phyloP scores from a whole-genome alignment of 1,140 invertebrate species.

The Cyphomyrmex costatus region DNA sequence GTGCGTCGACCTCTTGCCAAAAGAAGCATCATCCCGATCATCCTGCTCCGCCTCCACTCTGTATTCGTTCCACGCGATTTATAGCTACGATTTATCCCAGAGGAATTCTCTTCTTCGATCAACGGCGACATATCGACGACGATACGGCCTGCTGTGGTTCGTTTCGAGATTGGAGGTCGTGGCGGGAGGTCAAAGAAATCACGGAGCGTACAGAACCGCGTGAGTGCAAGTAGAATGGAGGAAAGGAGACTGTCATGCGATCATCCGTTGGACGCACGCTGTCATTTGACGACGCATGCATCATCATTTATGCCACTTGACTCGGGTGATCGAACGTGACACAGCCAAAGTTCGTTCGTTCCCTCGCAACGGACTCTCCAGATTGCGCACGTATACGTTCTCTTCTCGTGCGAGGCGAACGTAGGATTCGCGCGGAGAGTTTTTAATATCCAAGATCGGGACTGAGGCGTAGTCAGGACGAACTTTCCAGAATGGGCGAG shows the following conservation, averaged over 20 bases:
- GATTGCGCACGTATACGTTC: slow-evolving; percentile 20
- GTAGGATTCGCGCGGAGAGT: slow-evolving; percentile 52
- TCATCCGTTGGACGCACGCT: slow-evolving; percentile 62
- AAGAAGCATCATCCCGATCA: slow-evolving; percentile 51
- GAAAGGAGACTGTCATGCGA: slow-evolving; percentile 44
- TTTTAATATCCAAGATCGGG: slow-evolving; percentile 70
- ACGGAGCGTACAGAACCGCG: slow-evolving; percentile 12
- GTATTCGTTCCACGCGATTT: slow-evolving; percentile 72
- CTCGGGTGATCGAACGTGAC: slow-evolving; percentile 74
- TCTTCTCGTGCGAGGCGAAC: background rate
- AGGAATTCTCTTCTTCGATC: slow-evolving; percentile 60
- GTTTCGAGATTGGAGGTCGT: slow-evolving; percentile 71
- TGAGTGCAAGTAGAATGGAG: background rate
- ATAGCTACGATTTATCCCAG: slow-evolving; percentile 63
- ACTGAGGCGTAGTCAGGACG: background rate
- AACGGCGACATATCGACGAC: slow-evolving; percentile 69
- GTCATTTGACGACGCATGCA: slow-evolving; percentile 77
- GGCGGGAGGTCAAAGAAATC: slow-evolving; percentile 74
- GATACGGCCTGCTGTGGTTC: slow-evolving; percentile 65
- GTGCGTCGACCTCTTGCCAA: slow-evolving; percentile 45
- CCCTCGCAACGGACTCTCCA: slow-evolving; percentile 23
- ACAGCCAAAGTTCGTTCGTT: slow-evolving; percentile 61
- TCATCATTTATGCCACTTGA: slow-evolving; percentile 78
- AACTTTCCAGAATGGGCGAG: slow-evolving; percentile 28
- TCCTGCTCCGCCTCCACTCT: slow-evolving; percentile 61